A percentile compares a stretch with the other conserved stretches of the same genome.
Conservation (phyloP, 2,797 vertebrate species). For the Notolabrus celidotus region DNA sequence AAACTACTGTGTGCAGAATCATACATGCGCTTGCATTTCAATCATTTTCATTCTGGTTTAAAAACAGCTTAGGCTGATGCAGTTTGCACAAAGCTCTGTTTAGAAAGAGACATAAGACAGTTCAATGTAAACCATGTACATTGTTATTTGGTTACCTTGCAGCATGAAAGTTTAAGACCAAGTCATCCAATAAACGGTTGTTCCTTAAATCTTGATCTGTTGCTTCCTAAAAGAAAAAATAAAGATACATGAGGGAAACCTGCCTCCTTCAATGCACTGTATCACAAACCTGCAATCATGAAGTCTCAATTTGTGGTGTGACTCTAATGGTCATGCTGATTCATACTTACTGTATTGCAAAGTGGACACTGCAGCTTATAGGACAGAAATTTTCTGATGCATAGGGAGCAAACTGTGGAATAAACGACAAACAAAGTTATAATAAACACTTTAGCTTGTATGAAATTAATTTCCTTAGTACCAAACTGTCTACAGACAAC, state of each 20-base stretch:
- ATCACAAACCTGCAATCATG: not conserved
- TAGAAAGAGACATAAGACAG: not conserved
- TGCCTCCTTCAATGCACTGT: not conserved
- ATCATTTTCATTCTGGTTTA: not conserved
- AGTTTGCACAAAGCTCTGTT: not conserved
- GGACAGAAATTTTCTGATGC: slow-evolving; percentile 94
- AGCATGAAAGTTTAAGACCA: slow-evolving; percentile 89
- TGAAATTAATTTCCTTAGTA: no score
- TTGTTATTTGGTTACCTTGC: slow-evolving; percentile 86
- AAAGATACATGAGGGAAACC: not conserved
- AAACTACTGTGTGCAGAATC: not conserved
- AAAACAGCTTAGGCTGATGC: not conserved
- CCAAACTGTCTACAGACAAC: no score
- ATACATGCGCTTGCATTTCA: not conserved
- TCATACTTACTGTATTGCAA: slow-evolving; percentile 91
- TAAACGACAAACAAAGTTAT: slow-evolving; percentile 10
- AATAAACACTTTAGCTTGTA: not conserved
- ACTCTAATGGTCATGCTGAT: slow-evolving; percentile 9
- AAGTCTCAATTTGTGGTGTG: no score
- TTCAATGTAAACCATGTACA: not conserved
- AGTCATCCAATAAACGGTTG: slow-evolving; percentile 92
- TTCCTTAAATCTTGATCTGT: slow-evolving; percentile 92
- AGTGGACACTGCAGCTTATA: slow-evolving; percentile 94
- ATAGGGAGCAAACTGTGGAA: slow-evolving; percentile 94
- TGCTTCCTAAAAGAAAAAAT: slow-evolving; percentile 80